Evolutionary conservation across 2,797 vertebrate species (phyloP).

Genomic region (Melanotaenia trifasciata): DNA sequence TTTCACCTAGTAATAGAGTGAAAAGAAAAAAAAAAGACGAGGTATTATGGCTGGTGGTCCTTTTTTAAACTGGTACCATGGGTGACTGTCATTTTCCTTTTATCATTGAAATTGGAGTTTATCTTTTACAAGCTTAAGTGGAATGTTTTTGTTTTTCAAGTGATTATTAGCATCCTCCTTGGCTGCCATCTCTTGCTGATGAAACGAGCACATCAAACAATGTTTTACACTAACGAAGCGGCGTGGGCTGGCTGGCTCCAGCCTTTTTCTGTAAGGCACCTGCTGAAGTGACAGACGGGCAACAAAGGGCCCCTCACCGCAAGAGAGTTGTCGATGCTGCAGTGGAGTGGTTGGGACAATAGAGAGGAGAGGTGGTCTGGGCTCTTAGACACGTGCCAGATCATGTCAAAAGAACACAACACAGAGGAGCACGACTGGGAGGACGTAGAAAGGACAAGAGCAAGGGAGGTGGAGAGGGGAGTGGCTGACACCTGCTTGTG

Average conservation of each 20-base stretch:
- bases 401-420: conserved; percentile 67
- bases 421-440: conserved; percentile 29
- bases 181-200: conserved; percentile 62
- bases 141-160: conserved; percentile 81
- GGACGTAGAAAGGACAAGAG: conserved; percentile 45
- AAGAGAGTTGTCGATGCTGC: conserved; percentile 68
- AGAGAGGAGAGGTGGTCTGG: conserved; percentile 73
- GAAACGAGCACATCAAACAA: conserved; percentile 82
- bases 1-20: conserved; percentile 45
- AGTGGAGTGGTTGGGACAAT: conserved; percentile 78
- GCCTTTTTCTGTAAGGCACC: conserved; percentile 83
- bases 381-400: conserved; percentile 81
- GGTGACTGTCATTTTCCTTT: conserved; percentile 74
- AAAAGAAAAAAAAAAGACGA: conserved; percentile 21
- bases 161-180: conserved; percentile 80
- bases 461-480: conserved; percentile 22
- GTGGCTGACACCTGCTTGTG: conserved; percentile 84
- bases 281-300: conserved; percentile 81
- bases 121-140: conserved; percentile 77
- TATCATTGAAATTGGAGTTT: conserved; percentile 84
- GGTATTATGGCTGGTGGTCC: conserved; percentile 41
- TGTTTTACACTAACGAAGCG: conserved; percentile 73
- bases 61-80: conserved; percentile 59
- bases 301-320: conserved; percentile 75
- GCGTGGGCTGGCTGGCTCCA: conserved; percentile 59